Evolutionary conservation across 2,888 invertebrate species (phyloP).

Genomic region (Tricholauxania praeusta): DNA sequence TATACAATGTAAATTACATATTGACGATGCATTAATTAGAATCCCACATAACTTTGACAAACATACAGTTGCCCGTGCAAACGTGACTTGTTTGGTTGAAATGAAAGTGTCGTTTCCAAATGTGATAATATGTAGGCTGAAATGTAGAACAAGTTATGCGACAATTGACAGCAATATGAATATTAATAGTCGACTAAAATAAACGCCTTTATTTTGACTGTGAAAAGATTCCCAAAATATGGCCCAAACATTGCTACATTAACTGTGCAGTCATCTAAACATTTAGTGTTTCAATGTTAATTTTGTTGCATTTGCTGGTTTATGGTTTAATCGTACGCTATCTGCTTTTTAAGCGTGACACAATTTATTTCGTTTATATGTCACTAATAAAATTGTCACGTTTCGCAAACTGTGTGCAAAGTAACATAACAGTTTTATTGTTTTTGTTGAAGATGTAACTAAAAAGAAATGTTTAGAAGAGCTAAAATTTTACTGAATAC

Average conservation of each 20-base stretch:
- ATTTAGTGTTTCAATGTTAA: not conserved
- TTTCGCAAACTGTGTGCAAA: not conserved
- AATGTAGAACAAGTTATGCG: conserved; percentile 18
- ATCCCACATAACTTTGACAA: conserved; percentile 1
- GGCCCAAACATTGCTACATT: not conserved
- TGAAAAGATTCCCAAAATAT: no score
- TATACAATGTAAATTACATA: conserved; percentile 5
- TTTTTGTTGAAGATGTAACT: not conserved
- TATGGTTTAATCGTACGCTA: conserved; percentile 21
- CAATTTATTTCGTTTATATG: conserved; percentile 38
- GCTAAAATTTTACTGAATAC: no score
- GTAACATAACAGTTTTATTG: not conserved
- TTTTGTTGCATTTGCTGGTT: conserved; percentile 22
- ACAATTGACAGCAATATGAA: no score
- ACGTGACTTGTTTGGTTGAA: conserved; percentile 15
- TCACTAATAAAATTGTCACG: conserved; percentile 8
- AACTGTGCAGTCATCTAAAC: not conserved
- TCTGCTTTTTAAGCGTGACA: conserved; percentile 50
- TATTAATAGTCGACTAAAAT: no score
- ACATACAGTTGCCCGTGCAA: not conserved
- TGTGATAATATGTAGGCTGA: conserved; percentile 11
- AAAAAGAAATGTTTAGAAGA: no score
- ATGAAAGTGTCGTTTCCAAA: conserved; percentile 1
- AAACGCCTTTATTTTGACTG: no score
- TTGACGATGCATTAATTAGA: not conserved